Percentiles rank a stretch among this genome's conserved stretches.
Conservation (phyloP, 2,797 vertebrate genomes). For the Schizopygopsis pylzovi region DNA sequence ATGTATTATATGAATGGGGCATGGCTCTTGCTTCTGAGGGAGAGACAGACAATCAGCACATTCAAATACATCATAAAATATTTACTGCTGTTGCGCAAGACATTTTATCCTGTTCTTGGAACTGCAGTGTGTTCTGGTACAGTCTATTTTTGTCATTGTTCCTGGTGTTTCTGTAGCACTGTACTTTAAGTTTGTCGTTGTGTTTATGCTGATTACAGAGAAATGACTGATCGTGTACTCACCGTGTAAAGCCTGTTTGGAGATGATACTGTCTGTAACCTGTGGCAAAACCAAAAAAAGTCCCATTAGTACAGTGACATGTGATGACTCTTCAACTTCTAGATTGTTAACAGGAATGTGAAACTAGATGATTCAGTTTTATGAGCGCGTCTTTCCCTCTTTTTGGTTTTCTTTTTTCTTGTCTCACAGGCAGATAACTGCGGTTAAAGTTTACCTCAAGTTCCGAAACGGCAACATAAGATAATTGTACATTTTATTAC, state of each 20-base stretch:
- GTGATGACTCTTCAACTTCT: conserved; percentile 40
- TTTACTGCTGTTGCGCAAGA: neutral
- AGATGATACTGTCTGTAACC: conserved; percentile 84
- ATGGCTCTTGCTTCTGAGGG: conserved; percentile 76
- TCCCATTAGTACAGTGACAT: conserved; percentile 36
- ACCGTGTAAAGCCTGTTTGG: conserved; percentile 81
- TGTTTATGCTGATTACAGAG: neutral
- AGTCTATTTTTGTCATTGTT: neutral
- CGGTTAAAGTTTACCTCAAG: conserved; percentile 42
- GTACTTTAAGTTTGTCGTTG: neutral
- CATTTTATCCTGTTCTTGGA: neutral
- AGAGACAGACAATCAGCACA: conserved; percentile 37
- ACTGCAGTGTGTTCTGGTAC: neutral
- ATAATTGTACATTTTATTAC: conserved; percentile 23
- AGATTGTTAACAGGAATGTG: conserved; percentile 38
- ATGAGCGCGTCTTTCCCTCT: neutral
- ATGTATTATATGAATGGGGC: conserved; percentile 76
- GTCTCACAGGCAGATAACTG: conserved; percentile 36
- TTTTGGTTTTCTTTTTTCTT: conserved; percentile 32
- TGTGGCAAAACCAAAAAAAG: conserved; percentile 63
- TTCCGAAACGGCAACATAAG: conserved; percentile 33
- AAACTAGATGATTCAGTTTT: conserved; percentile 46
- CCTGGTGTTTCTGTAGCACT: neutral
- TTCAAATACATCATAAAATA: conserved; percentile 17
- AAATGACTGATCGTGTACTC: conserved; percentile 60